These are phyloP conservation scores for Tokudaia tokunoshimensis DNA, from an alignment of 2,797 vertebrate genomes.

Conservation along the genomic window DNA sequence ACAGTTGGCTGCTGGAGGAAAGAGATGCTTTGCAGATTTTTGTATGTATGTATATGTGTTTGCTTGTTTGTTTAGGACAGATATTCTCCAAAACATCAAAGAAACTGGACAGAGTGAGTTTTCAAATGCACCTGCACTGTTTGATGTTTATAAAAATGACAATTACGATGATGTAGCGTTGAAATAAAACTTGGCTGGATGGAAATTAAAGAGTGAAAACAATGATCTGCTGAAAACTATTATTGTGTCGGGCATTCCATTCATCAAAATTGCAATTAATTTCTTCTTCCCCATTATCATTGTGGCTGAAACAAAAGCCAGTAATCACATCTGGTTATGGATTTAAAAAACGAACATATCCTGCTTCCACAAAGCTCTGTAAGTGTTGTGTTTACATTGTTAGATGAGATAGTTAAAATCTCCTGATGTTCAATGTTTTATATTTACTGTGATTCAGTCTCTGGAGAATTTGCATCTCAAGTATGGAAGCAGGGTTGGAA, in stretches of 20 bases:
- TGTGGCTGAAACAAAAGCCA: conserved; percentile 73
- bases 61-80: neutral
- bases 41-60: too few species aligned
- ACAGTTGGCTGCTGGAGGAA: neutral
- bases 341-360: conserved; percentile 66
- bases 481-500: conserved; percentile 72
- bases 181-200: conserved; percentile 74
- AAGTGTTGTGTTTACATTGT: conserved; percentile 80
- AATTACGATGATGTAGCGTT: conserved; percentile 75
- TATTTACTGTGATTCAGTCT: conserved; percentile 80
- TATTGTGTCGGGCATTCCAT: conserved; percentile 67
- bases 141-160: conserved; percentile 78
- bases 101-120: neutral
- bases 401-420: conserved; percentile 81
- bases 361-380: conserved; percentile 64
- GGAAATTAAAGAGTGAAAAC: conserved; percentile 80
- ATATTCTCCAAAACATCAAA: neutral
- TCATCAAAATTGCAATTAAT: conserved; percentile 77
- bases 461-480: conserved; percentile 77
- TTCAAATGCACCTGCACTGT: conserved; percentile 67
- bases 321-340: conserved; percentile 75
- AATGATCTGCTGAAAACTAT: conserved; percentile 72
- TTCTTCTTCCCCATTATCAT: conserved; percentile 56
- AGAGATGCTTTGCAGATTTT: neutral
- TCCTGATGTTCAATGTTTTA: conserved; percentile 77